phyloP scores from a whole-genome alignment of 2,113 vertebrate species.

The Syngnathus typhle region DNA sequence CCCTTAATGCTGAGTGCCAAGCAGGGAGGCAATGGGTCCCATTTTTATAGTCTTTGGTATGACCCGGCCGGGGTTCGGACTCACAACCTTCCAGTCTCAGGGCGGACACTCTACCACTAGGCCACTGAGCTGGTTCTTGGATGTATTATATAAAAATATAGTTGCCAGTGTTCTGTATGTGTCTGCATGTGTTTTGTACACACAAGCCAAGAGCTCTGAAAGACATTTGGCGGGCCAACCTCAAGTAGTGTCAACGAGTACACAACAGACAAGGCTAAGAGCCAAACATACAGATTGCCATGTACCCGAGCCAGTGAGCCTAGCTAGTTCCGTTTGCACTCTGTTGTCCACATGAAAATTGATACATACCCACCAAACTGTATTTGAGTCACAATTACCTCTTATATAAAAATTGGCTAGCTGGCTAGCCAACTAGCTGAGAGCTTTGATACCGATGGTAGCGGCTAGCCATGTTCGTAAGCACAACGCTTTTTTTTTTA shows the following conservation, averaged over 20 bases:
- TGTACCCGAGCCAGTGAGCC: neutral
- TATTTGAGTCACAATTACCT: neutral
- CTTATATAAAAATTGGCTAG: neutral
- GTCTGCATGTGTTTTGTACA: neutral
- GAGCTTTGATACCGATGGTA: neutral
- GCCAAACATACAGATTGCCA: slow-evolving; percentile 4
- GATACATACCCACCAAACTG: neutral
- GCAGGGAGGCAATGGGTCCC: too few species aligned
- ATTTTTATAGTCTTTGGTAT: too few species aligned
- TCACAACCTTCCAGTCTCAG: too few species aligned
- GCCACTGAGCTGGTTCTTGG: too few species aligned
- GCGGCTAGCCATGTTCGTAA: neutral
- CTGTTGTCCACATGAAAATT: neutral
- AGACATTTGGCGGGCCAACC: slow-evolving; percentile 5
- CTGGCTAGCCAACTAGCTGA: neutral
- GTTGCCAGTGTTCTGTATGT: neutral
- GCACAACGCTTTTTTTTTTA: neutral
- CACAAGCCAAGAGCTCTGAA: slow-evolving; percentile 1
- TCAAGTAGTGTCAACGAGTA: neutral
- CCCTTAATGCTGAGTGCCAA: too few species aligned
- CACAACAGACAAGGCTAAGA: neutral
- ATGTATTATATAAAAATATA: neutral
- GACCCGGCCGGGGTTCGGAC: too few species aligned
- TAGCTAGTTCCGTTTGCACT: neutral
- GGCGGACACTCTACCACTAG: too few species aligned